These are phyloP conservation scores for Bungarus multicinctus DNA, from an alignment of 2,113 vertebrate species.

Conservation along the genomic window DNA sequence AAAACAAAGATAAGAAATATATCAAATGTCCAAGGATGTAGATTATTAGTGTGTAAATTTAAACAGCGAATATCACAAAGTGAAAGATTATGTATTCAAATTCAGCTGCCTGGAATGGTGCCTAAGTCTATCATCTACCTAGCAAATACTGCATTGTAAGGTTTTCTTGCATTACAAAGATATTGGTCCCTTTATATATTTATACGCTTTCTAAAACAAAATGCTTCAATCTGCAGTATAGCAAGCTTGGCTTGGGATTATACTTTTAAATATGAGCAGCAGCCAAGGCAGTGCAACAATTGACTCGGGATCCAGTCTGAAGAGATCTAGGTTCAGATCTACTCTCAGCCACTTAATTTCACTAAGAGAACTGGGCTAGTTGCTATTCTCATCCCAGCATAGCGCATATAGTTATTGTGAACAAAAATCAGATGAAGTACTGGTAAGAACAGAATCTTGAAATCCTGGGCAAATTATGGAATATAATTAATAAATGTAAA, in stretches of 20 bases:
- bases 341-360: not conserved
- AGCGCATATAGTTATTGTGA: not conserved
- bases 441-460: not conserved
- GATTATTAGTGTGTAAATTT: not conserved
- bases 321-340: not conserved
- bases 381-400: not conserved
- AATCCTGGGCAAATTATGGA: not conserved
- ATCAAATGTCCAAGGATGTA: not conserved
- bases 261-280: not conserved
- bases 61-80: not conserved
- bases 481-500: not conserved
- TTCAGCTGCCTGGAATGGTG: not conserved
- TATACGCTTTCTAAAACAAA: not conserved
- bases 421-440: not conserved
- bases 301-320: not conserved
- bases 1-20: not conserved
- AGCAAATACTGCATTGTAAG: not conserved
- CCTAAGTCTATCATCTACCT: not conserved
- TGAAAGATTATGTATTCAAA: not conserved
- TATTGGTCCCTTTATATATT: not conserved
- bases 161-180: not conserved
- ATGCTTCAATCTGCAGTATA: not conserved
- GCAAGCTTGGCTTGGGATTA: not conserved
- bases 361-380: not conserved
- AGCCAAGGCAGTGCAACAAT: not conserved